These are phyloP conservation scores for Punctoribates punctum DNA, from an alignment of 2,888 invertebrate genomes.

Conservation along the genomic window DNA sequence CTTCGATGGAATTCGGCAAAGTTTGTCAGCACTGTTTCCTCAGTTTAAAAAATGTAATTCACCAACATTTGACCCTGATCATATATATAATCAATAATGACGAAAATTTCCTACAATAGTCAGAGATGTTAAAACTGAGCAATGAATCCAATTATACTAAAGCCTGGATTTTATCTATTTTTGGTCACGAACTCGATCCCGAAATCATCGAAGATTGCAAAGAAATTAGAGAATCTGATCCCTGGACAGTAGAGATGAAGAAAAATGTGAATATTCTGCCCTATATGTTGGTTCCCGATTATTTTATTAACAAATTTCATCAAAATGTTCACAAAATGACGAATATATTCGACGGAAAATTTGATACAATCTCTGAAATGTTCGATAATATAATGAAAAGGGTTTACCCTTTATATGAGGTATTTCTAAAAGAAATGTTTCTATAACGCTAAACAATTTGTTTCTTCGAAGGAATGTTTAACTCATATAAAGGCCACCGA, in stretches of 20 bases:
- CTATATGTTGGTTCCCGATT: not conserved
- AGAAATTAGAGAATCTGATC: not conserved
- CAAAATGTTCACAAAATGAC: not conserved
- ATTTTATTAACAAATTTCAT: not conserved
- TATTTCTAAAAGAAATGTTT: not conserved
- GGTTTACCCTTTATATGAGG: not conserved
- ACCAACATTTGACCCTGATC: too few species aligned
- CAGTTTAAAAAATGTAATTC: slow-evolving; percentile 7
- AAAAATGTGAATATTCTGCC: not conserved
- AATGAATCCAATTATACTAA: not conserved
- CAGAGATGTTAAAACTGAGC: not conserved
- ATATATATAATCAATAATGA: too few species aligned
- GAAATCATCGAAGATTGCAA: not conserved
- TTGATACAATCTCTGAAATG: not conserved
- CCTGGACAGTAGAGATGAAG: not conserved
- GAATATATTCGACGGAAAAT: slow-evolving; percentile 2
- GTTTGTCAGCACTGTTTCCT: not conserved
- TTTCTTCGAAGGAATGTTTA: not conserved
- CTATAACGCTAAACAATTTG: not conserved
- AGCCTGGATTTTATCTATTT: not conserved
- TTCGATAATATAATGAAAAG: not conserved
- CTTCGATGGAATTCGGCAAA: not conserved
- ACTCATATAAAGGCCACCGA: not conserved
- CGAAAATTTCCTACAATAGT: not conserved
- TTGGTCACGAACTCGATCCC: slow-evolving; percentile 8